Base-by-base conservation (phyloP, 1,140 invertebrate genomes). In the Tribolium madens region DNA sequence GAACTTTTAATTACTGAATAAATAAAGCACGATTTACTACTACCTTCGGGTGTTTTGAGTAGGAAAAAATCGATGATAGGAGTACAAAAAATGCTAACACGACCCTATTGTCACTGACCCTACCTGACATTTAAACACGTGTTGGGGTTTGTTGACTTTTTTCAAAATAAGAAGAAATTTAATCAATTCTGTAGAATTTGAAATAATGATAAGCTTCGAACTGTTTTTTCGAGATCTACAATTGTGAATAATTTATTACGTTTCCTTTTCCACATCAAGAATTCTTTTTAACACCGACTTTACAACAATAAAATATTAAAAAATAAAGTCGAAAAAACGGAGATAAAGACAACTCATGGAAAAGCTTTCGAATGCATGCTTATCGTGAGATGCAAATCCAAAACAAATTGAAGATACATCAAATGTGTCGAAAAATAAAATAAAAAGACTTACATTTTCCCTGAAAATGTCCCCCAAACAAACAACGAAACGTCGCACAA, bases 401-500 rank as follows among this genome's bases (percentile, higher is more conserved):
- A 64, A 64, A 64, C 57, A 64, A 64, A 64, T 64, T 26, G 57
- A n/a, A 50, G 10, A 5, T 50, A 13, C 48, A 50, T 17, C 15
- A 4, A 14, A 50, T 12, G n/a, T 57, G 18, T 9, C 17, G 4
- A 4, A 6, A 57, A 57, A 57, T 57, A 26, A 57, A 57, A 2
- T 10, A n/a, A 48, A 48, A 69, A 68, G 64, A 53, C 82, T 83
- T 82, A 83, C 82, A 83, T 83, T 81, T 81, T 82, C 52, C 70
- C 47, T 73, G 53, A 75, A 70, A 80, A 73, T 71, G 72, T 81
- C 60, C 75, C 80, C 79, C 76, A 47, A 57, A 80, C 76, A 76
- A 33, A 76, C 31, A 64, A 64, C 57, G 57, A 42, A 68, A 64
- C 33, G 33, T 76, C 57, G 42, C 53, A 50, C 60, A 68, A 81